Conservation (phyloP, 2,888 invertebrate genomes). For the Lasioglossum calceatum region DNA sequence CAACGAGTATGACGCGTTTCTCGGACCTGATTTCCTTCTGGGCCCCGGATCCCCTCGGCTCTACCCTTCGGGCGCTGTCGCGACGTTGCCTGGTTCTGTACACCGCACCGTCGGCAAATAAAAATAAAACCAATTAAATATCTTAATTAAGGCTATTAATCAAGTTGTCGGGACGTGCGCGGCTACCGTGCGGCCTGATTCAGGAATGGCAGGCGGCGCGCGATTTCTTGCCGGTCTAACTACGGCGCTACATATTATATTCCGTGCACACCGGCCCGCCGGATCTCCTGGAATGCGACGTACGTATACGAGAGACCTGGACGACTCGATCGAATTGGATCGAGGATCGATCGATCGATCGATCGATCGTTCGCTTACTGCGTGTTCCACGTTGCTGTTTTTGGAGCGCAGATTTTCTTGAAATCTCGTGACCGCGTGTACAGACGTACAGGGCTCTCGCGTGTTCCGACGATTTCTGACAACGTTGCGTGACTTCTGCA, state of each 20-base stretch:
- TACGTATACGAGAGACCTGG: conserved; percentile 47
- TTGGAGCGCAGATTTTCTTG: conserved; percentile 44
- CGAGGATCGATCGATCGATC: conserved; percentile 43
- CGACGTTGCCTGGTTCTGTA: conserved; percentile 71
- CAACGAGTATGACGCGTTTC: conserved; percentile 20
- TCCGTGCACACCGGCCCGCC: conserved; percentile 73
- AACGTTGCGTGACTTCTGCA: conserved; percentile 42
- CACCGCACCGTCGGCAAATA: conserved; percentile 74
- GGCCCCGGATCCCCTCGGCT: background rate
- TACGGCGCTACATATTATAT: conserved; percentile 76
- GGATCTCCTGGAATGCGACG: conserved; percentile 74
- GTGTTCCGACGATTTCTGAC: conserved; percentile 31
- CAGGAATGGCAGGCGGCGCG: conserved; percentile 80
- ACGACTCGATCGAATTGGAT: conserved; percentile 60
- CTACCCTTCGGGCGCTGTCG: conserved; percentile 60
- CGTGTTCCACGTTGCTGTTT: conserved; percentile 48
- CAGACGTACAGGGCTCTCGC: conserved; percentile 5
- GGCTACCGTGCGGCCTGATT: conserved; percentile 78
- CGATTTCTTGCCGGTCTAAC: conserved; percentile 76
- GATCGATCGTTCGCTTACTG: conserved; percentile 9
- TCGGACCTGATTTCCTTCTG: conserved; percentile 38
- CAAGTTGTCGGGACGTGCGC: conserved; percentile 85
- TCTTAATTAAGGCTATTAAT: conserved; percentile 87
- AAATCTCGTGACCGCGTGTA: conserved; percentile 28
- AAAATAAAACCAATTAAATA: conserved; percentile 86